A percentile compares a stretch with the other conserved stretches of the same genome.
phyloP scores from a whole-genome alignment of 2,888 invertebrate species.

The Diogma glabrata region DNA sequence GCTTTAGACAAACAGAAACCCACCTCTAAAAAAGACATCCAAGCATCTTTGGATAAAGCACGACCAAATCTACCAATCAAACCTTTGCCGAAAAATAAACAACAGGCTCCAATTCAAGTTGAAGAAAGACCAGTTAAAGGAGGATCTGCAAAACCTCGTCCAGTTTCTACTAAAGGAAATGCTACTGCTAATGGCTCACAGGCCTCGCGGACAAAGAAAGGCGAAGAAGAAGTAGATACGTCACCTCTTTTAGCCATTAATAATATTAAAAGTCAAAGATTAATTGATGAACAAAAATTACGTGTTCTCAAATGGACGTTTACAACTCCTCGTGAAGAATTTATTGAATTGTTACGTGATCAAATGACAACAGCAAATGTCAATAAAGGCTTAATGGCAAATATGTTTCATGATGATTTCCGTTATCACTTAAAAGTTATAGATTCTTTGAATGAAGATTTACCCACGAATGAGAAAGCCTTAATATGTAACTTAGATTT shows the following conservation, averaged over 20 bases:
- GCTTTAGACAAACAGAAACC: slow-evolving; percentile 44
- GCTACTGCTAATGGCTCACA: slow-evolving; percentile 21
- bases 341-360: slow-evolving; percentile 80
- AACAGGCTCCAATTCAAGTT: slow-evolving; percentile 40
- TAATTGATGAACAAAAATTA: slow-evolving; percentile 87
- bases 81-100: slow-evolving; percentile 52
- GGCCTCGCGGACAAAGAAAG: slow-evolving; percentile 50
- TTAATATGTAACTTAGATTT: slow-evolving; percentile 86
- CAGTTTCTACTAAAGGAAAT: slow-evolving; percentile 20
- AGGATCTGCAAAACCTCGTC: slow-evolving; percentile 26
- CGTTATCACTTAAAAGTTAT: slow-evolving; percentile 92
- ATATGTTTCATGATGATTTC: slow-evolving; percentile 93
- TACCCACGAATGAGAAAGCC: slow-evolving; percentile 64
- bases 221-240: slow-evolving; percentile 69
- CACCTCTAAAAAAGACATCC: slow-evolving; percentile 63
- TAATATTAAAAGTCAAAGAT: slow-evolving; percentile 81
- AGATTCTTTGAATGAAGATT: slow-evolving; percentile 75
- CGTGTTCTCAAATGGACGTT: slow-evolving; percentile 95
- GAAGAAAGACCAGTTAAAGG: slow-evolving; percentile 48
- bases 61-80: slow-evolving; percentile 74
- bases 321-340: slow-evolving; percentile 83
- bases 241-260: slow-evolving; percentile 69
- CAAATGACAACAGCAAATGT: slow-evolving; percentile 83
- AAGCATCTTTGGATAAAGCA: slow-evolving; percentile 72
- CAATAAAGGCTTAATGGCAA: slow-evolving; percentile 72